Evolutionary conservation across 1,140 invertebrate genomes (phyloP).

Genomic region (Aleiodes sp.): DNA sequence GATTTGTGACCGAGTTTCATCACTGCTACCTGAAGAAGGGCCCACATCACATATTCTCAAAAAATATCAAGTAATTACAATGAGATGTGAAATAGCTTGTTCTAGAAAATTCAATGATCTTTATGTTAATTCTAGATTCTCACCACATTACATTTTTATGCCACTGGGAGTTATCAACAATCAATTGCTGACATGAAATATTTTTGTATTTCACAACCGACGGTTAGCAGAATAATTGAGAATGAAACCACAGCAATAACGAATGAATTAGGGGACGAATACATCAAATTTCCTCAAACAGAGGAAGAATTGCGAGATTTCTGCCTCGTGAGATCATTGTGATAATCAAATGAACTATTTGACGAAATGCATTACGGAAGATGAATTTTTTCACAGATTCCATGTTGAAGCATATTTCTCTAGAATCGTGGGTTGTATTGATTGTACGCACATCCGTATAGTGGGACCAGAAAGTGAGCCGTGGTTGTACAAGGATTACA

Average conservation of each 20-base stretch:
- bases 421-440: constrained; percentile 1
- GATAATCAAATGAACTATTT: neutral
- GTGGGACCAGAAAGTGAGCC: neutral
- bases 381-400: constrained; percentile 8
- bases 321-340: neutral
- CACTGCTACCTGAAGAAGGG: neutral
- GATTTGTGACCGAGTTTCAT: neutral
- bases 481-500: constrained; percentile 5
- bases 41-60: neutral
- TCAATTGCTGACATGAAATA: neutral
- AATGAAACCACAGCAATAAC: neutral
- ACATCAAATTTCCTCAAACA: neutral
- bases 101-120: neutral
- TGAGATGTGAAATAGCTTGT: neutral
- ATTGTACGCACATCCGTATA: neutral
- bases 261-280: neutral
- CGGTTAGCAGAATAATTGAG: neutral
- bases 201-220: constrained; percentile 6
- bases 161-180: neutral
- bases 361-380: neutral
- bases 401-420: neutral
- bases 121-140: neutral
- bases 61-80: neutral
- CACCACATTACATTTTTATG: neutral
- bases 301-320: neutral